Conservation (phyloP, 2,113 vertebrate species). For the Ovis aries region ARS-UI_Ramb_v3.0 NC_056063.1:34579501-34580000, state of each 20-base stretch:
- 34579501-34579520: conserved; percentile 28
- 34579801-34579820: neutral
- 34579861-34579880: neutral
- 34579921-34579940: neutral
- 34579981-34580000: neutral
- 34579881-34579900: neutral
- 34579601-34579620: neutral
- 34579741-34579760: neutral
- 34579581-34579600: neutral
- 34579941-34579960: neutral
- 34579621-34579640: neutral
- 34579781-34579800: neutral
- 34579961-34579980: neutral
- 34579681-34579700: neutral
- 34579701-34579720: neutral
- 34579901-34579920: neutral
- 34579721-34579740: neutral
- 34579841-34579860: neutral
- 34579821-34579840: neutral
- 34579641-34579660: neutral
- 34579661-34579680: neutral
- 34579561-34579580: conserved; percentile 2
- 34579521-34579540: conserved; percentile 39
- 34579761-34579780: neutral
- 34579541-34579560: conserved; percentile 26